Conservation (phyloP, 35 echinoderm and acorn worm genomes). For the Ptychodera flava region DNA sequence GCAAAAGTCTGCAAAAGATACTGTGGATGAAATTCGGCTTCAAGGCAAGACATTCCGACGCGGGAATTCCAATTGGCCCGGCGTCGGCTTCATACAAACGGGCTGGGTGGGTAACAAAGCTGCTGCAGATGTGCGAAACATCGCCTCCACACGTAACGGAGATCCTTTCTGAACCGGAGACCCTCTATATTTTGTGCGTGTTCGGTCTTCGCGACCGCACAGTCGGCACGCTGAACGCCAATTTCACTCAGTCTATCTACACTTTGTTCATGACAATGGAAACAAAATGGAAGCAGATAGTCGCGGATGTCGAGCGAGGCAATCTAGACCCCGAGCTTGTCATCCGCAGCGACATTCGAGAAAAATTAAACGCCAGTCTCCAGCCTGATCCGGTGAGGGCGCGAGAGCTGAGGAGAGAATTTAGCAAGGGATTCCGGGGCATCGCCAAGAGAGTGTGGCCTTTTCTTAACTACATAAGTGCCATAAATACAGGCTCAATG, state of each 20-base stretch:
- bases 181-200: not conserved
- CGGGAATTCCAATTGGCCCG: not conserved
- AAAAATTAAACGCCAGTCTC: not conserved
- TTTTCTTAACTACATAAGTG: conserved; percentile 21
- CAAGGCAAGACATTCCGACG: not conserved
- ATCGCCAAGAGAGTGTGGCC: conserved; percentile 72
- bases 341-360: not conserved
- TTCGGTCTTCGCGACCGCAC: not conserved
- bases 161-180: not conserved
- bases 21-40: not conserved
- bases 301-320: not conserved
- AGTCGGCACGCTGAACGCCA: not conserved
- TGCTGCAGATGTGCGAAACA: not conserved
- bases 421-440: conserved; percentile 62
- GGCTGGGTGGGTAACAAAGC: not conserved
- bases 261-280: not conserved
- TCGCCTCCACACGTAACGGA: not conserved
- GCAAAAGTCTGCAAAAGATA: not conserved
- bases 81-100: not conserved
- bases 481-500: conserved; percentile 16
- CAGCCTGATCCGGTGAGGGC: conserved; percentile 51
- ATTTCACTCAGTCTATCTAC: not conserved
- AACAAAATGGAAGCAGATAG: conserved; percentile 1
- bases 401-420: conserved; percentile 39
- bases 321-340: not conserved